These are phyloP conservation scores for Heteractis magnifica DNA, from an alignment of 92 coral and sea anemone species.

Conservation along the genomic window DNA sequence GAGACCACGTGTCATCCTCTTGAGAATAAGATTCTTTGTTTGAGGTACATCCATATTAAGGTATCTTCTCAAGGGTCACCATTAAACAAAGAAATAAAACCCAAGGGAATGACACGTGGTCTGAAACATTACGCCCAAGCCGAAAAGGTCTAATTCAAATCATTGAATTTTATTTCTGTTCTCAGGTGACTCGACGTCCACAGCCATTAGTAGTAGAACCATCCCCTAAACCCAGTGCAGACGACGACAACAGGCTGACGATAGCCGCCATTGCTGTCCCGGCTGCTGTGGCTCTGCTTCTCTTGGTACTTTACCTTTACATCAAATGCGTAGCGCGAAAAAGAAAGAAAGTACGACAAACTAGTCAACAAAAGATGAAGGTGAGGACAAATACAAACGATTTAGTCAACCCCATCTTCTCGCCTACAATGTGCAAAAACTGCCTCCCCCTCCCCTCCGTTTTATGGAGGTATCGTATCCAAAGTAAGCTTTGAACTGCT, in stretches of 20 bases:
- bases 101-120: too few relatives aligned
- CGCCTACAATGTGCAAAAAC: too few relatives aligned
- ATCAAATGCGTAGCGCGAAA: constrained; percentile 41
- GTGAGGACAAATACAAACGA: neutral
- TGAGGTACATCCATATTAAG: too few relatives aligned
- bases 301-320: constrained; percentile 37
- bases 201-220: constrained; percentile 13
- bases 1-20: too few relatives aligned
- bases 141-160: neutral
- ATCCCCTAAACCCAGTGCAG: constrained; percentile 3
- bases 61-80: too few relatives aligned
- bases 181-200: constrained; percentile 32
- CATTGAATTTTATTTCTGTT: neutral
- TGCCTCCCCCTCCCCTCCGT: too few relatives aligned
- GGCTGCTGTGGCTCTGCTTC: constrained; percentile 34
- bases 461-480: too few relatives aligned
- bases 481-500: neutral
- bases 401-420: too few relatives aligned
- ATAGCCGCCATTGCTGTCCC: constrained; percentile 55
- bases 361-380: constrained; percentile 20
- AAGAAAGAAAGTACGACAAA: constrained; percentile 43
- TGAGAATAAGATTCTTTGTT: too few relatives aligned
- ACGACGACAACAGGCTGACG: neutral
- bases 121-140: neutral
- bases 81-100: too few relatives aligned